phyloP scores from a whole-genome alignment of 2,113 vertebrate genomes.

The Promerops cafer region DNA sequence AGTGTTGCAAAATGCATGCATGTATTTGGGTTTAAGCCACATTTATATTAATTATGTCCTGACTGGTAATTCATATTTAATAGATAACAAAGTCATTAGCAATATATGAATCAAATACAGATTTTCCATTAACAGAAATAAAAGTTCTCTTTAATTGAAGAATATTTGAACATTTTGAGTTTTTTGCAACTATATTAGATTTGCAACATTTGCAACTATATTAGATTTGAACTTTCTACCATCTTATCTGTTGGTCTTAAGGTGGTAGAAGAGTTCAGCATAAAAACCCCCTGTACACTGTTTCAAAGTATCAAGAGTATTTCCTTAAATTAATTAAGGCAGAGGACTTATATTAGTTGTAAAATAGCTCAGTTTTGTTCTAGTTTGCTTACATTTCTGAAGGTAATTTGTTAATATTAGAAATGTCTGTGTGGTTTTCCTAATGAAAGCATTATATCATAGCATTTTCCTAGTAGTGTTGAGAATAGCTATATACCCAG shows the following conservation, averaged over 20 bases:
- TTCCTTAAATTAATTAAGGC: neutral
- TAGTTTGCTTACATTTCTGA: neutral
- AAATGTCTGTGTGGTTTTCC: neutral
- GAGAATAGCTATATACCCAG: neutral
- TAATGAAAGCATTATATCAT: neutral
- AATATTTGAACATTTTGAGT: neutral
- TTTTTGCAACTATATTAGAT: neutral
- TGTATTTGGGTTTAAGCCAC: neutral
- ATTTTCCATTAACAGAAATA: neutral
- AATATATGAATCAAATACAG: neutral
- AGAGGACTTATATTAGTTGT: neutral
- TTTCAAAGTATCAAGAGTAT: neutral
- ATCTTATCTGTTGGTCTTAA: neutral
- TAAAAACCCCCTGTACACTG: accelerated
- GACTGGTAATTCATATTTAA: neutral
- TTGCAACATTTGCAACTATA: neutral
- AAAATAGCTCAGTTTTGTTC: neutral
- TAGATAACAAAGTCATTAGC: neutral
- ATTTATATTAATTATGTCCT: neutral
- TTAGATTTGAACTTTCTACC: neutral
- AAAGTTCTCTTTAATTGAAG: neutral
- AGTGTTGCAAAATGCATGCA: neutral
- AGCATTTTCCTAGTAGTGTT: neutral
- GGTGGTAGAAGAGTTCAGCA: neutral
- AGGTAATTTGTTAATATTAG: neutral